Percentiles rank a stretch among this genome's conserved stretches.
These are phyloP conservation scores for Deroptyus accipitrinus DNA, from an alignment of 2,113 vertebrate species.

Conservation along the genomic window DNA sequence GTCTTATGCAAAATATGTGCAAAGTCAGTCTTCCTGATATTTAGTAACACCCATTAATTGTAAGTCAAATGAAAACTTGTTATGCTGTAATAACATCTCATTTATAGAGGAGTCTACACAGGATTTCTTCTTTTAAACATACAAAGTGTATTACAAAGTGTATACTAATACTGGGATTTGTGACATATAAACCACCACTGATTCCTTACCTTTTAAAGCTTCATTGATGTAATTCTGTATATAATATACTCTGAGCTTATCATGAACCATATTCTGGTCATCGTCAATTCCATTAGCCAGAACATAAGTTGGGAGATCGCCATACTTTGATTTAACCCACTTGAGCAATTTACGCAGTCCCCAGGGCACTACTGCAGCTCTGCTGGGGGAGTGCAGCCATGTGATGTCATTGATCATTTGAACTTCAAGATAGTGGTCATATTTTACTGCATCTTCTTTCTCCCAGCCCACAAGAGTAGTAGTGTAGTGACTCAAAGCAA, in stretches of 20 bases:
- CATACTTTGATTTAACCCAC: slow-evolving; percentile 85
- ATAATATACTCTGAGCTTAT: slow-evolving; percentile 88
- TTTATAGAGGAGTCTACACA: neutral
- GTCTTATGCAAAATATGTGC: neutral
- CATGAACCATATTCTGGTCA: slow-evolving; percentile 77
- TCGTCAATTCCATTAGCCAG: slow-evolving; percentile 90
- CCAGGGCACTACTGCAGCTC: slow-evolving; percentile 89
- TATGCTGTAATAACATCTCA: neutral
- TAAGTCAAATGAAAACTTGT: neutral
- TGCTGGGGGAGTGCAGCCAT: slow-evolving; percentile 79
- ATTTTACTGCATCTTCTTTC: slow-evolving; percentile 85
- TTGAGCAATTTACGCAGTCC: slow-evolving; percentile 86
- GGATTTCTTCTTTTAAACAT: neutral
- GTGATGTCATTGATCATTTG: slow-evolving; percentile 91
- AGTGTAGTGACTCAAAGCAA: slow-evolving; percentile 92
- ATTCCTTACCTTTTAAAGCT: slow-evolving; percentile 91
- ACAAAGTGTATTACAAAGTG: neutral
- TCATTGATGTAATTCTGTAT: slow-evolving; percentile 93
- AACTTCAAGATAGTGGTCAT: slow-evolving; percentile 83
- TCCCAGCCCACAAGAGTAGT: slow-evolving; percentile 88
- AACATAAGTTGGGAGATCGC: slow-evolving; percentile 85
- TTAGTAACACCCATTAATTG: neutral
- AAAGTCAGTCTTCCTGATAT: neutral
- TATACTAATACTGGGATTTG: neutral
- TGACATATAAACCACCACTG: neutral